These are phyloP conservation scores for Panthera uncia DNA, from an alignment of 2,113 vertebrate genomes.

Conservation along the genomic window DNA sequence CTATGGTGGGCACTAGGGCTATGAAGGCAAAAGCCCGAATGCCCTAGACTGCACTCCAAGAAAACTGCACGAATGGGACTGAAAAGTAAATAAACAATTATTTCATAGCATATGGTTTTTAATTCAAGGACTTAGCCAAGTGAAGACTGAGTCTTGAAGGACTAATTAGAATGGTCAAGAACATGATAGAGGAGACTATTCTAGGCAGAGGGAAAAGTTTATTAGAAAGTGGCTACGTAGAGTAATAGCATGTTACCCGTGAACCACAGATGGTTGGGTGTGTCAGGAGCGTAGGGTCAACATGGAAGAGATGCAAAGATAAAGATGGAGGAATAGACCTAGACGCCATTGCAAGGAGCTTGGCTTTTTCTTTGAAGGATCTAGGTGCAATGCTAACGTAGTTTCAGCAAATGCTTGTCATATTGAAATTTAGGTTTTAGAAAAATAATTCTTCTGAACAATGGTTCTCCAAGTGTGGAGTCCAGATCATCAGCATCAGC, in stretches of 20 bases:
- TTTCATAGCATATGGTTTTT: neutral
- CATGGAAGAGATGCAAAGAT: neutral
- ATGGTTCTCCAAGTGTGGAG: neutral
- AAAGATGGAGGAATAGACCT: neutral
- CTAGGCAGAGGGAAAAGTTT: neutral
- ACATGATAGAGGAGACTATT: neutral
- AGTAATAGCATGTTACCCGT: neutral
- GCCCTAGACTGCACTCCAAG: neutral
- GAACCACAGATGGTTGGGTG: neutral
- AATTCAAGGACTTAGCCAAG: neutral
- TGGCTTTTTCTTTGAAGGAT: neutral
- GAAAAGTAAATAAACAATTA: conserved; percentile 1
- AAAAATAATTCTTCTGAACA: neutral
- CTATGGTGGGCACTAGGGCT: neutral
- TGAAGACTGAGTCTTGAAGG: neutral
- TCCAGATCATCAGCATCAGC: neutral
- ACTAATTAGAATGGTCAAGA: neutral
- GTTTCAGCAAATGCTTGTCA: neutral
- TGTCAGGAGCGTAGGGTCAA: neutral
- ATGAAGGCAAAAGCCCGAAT: neutral
- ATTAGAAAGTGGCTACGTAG: neutral
- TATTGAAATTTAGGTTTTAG: neutral
- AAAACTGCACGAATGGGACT: neutral
- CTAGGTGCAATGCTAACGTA: no score
- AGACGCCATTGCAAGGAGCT: neutral